Base-by-base conservation (phyloP, 2,113 vertebrate genomes). In the Syngnathus floridae region DNA sequence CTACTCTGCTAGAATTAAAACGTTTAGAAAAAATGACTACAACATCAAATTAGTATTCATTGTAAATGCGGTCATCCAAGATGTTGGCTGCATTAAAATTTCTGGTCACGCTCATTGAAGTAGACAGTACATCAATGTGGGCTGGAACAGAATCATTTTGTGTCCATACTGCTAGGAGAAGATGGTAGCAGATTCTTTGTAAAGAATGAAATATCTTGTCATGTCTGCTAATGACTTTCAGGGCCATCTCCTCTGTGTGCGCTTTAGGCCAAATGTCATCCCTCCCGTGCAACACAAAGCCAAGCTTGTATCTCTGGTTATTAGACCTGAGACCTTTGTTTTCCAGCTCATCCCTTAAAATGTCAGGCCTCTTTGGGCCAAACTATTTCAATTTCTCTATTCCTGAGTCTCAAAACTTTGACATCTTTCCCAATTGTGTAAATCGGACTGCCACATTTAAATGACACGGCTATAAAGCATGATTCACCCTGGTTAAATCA, bases 311-410 rank as follows among this genome's bases (percentile, higher is more conserved):
- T 67, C 41, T 65, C 10, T 21, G 6, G 49, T 55, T 48, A 46
- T 72, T 40, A 55, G 67, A 52, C 41, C 67, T 55, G 13, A n/a
- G 41, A 59, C 14, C 11, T 60, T 62, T 82, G 31, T 70, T 58
- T 72, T 77, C 70, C 56, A 67, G 22, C 61, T 67, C 62, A 45
- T 73, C 19, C 63, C 73, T 67, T 74, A 43, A 80, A 70, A 81
- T 85, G 78, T 75, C 67, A 76, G 51, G 48, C 70, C 73, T 75
- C 72, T 16, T 13, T 1, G 38, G 38, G 60, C 26, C 41, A 19
- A 62, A 65, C 22, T 21, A 67, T 70, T 74, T 67, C 36, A 7
- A 0, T 22, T 43, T 26, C 54, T 40, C 8, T 49, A 11, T n/a
- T 43, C 38, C 59, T 59, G 36, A 26, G 13, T 26, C 59, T 19